phyloP scores from a whole-genome alignment of 2,797 vertebrate species.

The Bovichtus variegatus region DNA sequence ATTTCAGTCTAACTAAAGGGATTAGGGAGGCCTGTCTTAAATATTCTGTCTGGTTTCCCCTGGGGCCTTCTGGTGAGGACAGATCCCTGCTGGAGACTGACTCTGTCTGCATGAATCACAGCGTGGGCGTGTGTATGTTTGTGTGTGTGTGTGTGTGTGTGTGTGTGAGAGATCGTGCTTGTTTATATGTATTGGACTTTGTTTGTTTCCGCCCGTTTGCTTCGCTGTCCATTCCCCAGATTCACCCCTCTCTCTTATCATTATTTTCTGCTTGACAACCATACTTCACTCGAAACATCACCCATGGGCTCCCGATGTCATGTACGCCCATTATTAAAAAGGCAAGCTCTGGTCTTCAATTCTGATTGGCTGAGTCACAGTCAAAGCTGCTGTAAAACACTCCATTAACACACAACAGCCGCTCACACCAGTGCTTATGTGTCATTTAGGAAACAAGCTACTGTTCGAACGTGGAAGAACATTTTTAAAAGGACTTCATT shows the following conservation, averaged over 20 bases:
- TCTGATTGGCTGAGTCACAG: slow-evolving; percentile 50
- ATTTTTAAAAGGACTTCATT: slow-evolving; percentile 19
- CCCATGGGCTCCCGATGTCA: background rate
- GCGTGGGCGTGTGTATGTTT: slow-evolving; percentile 56
- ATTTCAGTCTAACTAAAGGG: slow-evolving; percentile 75
- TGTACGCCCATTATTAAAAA: slow-evolving; percentile 16
- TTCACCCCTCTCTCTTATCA: slow-evolving; percentile 27
- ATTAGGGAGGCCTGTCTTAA: slow-evolving; percentile 78
- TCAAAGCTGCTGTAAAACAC: slow-evolving; percentile 43
- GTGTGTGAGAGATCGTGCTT: slow-evolving; percentile 30
- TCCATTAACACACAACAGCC: slow-evolving; percentile 36
- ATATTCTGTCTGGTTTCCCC: slow-evolving; percentile 79
- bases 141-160: slow-evolving; percentile 32
- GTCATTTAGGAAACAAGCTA: slow-evolving; percentile 50
- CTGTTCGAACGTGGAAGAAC: slow-evolving; percentile 35
- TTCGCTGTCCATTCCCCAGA: slow-evolving; percentile 55
- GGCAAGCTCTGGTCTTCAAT: slow-evolving; percentile 3
- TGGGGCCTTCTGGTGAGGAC: slow-evolving; percentile 77
- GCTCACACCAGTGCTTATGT: slow-evolving; percentile 26
- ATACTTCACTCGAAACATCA: slow-evolving; percentile 11
- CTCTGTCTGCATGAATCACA: slow-evolving; percentile 76
- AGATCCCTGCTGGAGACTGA: slow-evolving; percentile 80
- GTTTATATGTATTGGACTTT: slow-evolving; percentile 69
- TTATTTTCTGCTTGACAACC: slow-evolving; percentile 40
- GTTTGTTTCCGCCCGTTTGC: slow-evolving; percentile 56